phyloP scores from a whole-genome alignment of 2,888 invertebrate genomes.

The Ceramica pisi region DNA sequence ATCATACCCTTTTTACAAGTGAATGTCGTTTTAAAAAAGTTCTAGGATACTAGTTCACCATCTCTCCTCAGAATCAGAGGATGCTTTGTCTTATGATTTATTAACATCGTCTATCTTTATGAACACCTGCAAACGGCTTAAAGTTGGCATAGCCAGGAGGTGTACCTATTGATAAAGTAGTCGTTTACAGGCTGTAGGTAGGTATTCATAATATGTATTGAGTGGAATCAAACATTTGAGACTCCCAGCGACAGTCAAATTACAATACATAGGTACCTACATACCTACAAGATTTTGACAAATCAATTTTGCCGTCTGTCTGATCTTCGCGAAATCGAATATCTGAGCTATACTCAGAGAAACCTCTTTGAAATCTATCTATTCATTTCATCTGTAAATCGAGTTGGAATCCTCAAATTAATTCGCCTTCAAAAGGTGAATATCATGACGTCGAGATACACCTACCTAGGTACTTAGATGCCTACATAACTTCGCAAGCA shows the following conservation, averaged over 20 bases:
- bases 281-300: constrained; percentile 67
- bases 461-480: constrained; percentile 25
- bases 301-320: constrained; percentile 69
- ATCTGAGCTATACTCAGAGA: constrained; percentile 69
- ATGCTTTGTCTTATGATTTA: not conserved
- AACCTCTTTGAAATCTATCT: constrained; percentile 75
- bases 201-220: constrained; percentile 13
- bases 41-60: not conserved
- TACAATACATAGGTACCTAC: constrained; percentile 43
- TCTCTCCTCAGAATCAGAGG: not conserved
- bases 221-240: constrained; percentile 40
- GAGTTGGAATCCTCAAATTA: constrained; percentile 76
- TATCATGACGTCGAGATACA: constrained; percentile 59
- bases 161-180: not conserved
- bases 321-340: constrained; percentile 73
- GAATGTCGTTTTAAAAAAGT: not conserved
- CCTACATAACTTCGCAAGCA: constrained; percentile 20
- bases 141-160: not conserved
- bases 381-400: constrained; percentile 75
- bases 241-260: constrained; percentile 53
- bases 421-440: constrained; percentile 74
- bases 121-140: not conserved
- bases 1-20: not conserved
- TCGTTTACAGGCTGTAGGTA: not conserved
- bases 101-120: not conserved